A percentile compares a stretch with the other conserved stretches of the same genome.
Evolutionary conservation across 2,797 vertebrate genomes (phyloP).

Genomic region (Melanotaenia nigrans): DNA sequence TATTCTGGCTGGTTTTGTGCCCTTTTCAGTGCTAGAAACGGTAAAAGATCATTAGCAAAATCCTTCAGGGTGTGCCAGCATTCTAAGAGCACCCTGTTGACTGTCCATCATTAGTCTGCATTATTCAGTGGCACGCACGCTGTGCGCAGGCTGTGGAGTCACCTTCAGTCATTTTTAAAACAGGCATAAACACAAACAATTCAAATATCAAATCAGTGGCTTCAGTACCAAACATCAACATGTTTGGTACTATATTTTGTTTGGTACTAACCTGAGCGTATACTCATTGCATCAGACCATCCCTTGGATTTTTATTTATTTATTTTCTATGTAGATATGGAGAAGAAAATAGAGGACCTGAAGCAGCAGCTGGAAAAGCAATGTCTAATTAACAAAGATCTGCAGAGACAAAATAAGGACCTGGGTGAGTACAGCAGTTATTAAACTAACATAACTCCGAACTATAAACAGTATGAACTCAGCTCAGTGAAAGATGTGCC

Average conservation of each 20-base stretch:
- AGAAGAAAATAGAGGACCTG: conserved; percentile 80
- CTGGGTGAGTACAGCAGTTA: conserved; percentile 74
- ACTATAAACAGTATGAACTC: not conserved
- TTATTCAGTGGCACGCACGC: conserved; percentile 65
- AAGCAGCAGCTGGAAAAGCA: conserved; percentile 81
- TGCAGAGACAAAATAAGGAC: conserved; percentile 77
- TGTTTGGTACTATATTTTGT: not conserved
- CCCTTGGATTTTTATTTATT: not conserved
- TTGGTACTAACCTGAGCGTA: not conserved
- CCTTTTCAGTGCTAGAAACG: not conserved
- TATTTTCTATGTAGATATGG: conserved; percentile 74
- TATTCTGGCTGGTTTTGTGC: conserved; percentile 21
- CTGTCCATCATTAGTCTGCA: conserved; percentile 69
- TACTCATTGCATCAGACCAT: not conserved
- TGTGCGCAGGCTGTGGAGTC: conserved; percentile 44
- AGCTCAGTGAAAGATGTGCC: not conserved
- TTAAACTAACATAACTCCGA: not conserved
- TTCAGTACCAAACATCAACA: not conserved
- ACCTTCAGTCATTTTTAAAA: conserved; percentile 40
- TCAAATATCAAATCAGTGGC: conserved; percentile 6
- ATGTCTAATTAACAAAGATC: conserved; percentile 77
- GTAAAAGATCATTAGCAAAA: conserved; percentile 26
- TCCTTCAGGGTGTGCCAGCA: conserved; percentile 53
- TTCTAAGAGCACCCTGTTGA: conserved; percentile 64
- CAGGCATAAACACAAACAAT: conserved; percentile 18